phyloP scores from a whole-genome alignment of 2,113 vertebrate genomes.

The Pluvianellus socialis region DNA sequence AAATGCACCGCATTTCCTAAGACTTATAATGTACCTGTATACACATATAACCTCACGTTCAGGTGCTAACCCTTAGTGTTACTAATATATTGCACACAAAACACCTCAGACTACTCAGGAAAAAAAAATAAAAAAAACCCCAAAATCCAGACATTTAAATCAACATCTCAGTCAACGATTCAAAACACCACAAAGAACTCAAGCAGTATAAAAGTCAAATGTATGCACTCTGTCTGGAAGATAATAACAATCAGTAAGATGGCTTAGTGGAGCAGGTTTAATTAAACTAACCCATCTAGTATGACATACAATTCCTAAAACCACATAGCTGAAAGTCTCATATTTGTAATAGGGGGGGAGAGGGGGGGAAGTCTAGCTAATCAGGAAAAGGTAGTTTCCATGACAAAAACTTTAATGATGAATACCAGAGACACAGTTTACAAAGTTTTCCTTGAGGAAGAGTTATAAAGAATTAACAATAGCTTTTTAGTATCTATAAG shows the following conservation, averaged over 20 bases:
- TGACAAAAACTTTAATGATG: not conserved
- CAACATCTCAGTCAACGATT: not conserved
- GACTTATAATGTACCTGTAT: not conserved
- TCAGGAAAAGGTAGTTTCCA: not conserved
- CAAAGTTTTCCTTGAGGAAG: not conserved
- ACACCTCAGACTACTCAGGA: not conserved
- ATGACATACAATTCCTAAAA: not conserved
- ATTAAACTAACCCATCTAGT: slow-evolving; percentile 1
- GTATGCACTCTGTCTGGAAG: not conserved
- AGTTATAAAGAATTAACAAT: not conserved
- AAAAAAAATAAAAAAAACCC: not conserved
- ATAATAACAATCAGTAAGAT: not conserved
- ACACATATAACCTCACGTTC: not conserved
- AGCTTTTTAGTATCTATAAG: not conserved
- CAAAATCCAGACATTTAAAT: not conserved
- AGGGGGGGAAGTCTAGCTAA: not conserved
- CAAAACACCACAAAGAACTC: not conserved
- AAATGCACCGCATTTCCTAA: not conserved
- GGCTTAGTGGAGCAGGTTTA: not conserved
- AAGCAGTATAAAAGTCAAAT: not conserved
- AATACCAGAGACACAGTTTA: not conserved
- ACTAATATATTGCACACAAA: not conserved
- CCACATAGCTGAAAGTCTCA: not conserved
- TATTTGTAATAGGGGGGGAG: not conserved
- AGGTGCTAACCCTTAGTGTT: not conserved